These are phyloP conservation scores for Anodontia alba DNA, from an alignment of 2,888 invertebrate genomes.

Conservation along the genomic window DNA sequence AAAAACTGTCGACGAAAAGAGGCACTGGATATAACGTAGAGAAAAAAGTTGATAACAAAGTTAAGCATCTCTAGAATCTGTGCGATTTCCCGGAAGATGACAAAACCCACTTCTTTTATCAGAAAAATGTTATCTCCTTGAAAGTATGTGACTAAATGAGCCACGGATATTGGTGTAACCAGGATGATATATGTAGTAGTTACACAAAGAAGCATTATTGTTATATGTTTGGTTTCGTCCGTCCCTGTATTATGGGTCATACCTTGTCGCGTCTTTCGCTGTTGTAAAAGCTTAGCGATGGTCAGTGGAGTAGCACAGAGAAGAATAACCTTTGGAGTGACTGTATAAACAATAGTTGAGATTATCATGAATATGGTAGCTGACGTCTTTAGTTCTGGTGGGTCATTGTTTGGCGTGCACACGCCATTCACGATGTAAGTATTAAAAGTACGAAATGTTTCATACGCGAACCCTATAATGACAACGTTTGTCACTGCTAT, in stretches of 20 bases:
- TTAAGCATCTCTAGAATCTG: constrained; percentile 71
- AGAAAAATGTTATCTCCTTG: constrained; percentile 62
- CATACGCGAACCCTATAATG: constrained; percentile 35
- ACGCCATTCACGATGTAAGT: constrained; percentile 49
- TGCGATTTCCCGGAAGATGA: constrained; percentile 64
- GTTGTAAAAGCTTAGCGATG: constrained; percentile 37
- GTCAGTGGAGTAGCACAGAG: constrained; percentile 61
- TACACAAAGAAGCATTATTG: constrained; percentile 68
- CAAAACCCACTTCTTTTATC: constrained; percentile 45
- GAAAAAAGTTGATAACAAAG: constrained; percentile 70
- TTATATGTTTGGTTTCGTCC: constrained; percentile 54
- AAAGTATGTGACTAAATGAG: constrained; percentile 64
- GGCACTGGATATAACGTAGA: constrained; percentile 61
- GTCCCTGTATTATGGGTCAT: not conserved
- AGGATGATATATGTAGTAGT: constrained; percentile 67
- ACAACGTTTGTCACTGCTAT: constrained; percentile 16
- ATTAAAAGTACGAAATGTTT: constrained; percentile 57
- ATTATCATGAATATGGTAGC: constrained; percentile 47
- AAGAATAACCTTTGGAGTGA: constrained; percentile 60
- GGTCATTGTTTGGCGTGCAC: constrained; percentile 31
- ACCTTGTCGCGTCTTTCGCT: constrained; percentile 9
- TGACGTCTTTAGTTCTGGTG: constrained; percentile 21
- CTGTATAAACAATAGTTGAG: constrained; percentile 51
- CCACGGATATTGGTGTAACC: constrained; percentile 63
- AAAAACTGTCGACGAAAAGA: constrained; percentile 40